Base-by-base conservation (phyloP, 1,140 invertebrate species). In the Lepidurus arcticus region DNA sequence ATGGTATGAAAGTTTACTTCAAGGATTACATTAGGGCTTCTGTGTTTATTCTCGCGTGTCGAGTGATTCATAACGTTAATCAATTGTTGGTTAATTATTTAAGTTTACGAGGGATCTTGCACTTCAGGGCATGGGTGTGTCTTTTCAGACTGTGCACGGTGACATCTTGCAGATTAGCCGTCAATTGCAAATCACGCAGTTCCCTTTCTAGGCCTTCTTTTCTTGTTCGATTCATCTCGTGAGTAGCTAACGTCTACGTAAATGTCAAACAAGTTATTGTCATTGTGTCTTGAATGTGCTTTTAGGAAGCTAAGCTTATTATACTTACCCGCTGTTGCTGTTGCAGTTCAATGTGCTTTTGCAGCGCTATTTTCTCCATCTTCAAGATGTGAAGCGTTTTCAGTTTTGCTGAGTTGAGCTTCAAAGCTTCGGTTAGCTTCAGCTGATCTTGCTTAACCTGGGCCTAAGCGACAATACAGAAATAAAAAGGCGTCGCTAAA, bases 381-480 rank as follows among this genome's bases (percentile, higher is more conserved):
- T 65, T 65, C 53, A 65, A 4, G 6, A 65, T 16, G 53, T 65
- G 53, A 65, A 65, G 53, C 16, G 53, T 65, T 65, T 65, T 65
- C 53, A 65, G 53, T 65, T 65, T 65, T 65, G 53, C 53, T 65
- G 53, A 65, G 53, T 65, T 65, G 13, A 65, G 53, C 53, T 65
- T 21, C 53, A 65, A 65, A 65, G 53, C 53, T 65, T 65, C 53
- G 21, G 16, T 65, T 13, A 65, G n/a, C 53, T 65, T 65, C 0
- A 65, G 13, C 16, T 65, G 53, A 5, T 65, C 53, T 65, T 65
- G 53, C 13, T 21, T 65, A 65, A 65, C 53, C 16, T 65, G 16
- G 53, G 21, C 13, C 53, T 65, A 65, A 21, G 4, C 34, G 34
- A 34, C 34, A 34, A 34, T 34, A 34, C 34, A 34, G 53, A 65